Conservation (phyloP, 2,113 vertebrate species). For the Nyctereutes procyonoides region DNA sequence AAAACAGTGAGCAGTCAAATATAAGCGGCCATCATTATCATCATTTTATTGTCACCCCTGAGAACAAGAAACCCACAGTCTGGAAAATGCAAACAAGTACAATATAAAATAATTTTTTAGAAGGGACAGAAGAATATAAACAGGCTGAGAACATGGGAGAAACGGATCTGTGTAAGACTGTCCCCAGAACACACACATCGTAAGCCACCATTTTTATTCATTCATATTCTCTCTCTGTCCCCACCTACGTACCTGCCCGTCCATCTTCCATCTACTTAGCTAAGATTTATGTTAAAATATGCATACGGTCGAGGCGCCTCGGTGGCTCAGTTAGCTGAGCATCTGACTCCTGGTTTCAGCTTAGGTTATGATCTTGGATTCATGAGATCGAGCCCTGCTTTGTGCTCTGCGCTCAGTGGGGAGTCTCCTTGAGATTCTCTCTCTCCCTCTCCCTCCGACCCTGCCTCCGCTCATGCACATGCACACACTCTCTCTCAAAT, state of each 20-base stretch:
- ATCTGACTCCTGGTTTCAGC: neutral
- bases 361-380: neutral
- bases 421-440: neutral
- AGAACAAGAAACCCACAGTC: neutral
- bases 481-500: neutral
- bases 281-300: neutral
- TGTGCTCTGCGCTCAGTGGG: neutral
- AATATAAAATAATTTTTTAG: rapidly evolving
- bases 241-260: neutral
- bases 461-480: neutral
- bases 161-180: rapidly evolving
- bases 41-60: no score
- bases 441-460: neutral
- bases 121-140: neutral
- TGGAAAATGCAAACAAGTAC: neutral
- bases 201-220: neutral
- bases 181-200: neutral
- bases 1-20: neutral
- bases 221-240: neutral
- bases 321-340: neutral
- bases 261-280: neutral
- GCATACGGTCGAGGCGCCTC: neutral
- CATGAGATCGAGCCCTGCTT: neutral
- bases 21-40: rapidly evolving
- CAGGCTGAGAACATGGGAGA: neutral